Conservation (phyloP, 2,113 vertebrate species). For the human region GRCh38 chr11:16387501-16388000, state of each 20-base stretch:
- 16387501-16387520: neutral
- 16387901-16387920: neutral
- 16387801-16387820: neutral
- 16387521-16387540: constrained; percentile 13
- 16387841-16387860: constrained; percentile 5
- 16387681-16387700: constrained; percentile 13
- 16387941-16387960: neutral
- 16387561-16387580: neutral
- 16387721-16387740: neutral
- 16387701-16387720: neutral
- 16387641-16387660: constrained; percentile 18
- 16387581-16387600: neutral
- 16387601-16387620: neutral
- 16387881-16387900: neutral
- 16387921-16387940: neutral
- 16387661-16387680: constrained; percentile 23
- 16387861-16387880: neutral
- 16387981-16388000: neutral
- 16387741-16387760: neutral
- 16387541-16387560: neutral
- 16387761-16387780: constrained; percentile 9
- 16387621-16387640: neutral
- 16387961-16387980: neutral
- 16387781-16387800: constrained; percentile 39
- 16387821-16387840: neutral